phyloP scores from a whole-genome alignment of 2,888 invertebrate species.

The Ypsolopha scabrella region DNA sequence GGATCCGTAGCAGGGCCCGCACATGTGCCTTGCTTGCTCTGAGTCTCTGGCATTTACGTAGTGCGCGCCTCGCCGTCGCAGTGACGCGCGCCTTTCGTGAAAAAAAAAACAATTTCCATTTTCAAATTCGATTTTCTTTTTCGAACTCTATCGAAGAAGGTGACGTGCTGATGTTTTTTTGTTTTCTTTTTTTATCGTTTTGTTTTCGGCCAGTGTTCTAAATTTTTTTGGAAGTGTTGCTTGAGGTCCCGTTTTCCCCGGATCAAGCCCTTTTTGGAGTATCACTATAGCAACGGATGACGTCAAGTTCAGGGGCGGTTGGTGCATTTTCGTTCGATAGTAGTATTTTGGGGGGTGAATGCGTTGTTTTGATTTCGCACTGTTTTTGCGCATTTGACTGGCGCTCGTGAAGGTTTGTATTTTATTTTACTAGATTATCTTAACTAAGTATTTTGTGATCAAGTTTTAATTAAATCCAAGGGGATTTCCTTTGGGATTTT shows the following conservation, averaged over 20 bases:
- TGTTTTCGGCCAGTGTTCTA: conserved; percentile 10
- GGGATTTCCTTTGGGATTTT: no score
- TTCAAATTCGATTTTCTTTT: conserved; percentile 16
- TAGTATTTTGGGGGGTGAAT: not conserved
- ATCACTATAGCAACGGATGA: conserved; percentile 59
- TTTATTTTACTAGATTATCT: not conserved
- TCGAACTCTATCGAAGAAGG: conserved; percentile 21
- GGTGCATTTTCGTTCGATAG: conserved; percentile 64
- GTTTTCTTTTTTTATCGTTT: conserved; percentile 8
- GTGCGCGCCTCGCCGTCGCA: conserved; percentile 58
- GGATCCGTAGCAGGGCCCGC: conserved; percentile 44
- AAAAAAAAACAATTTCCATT: conserved; percentile 9
- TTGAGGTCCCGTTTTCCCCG: conserved; percentile 30
- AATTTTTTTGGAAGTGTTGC: conserved; percentile 13
- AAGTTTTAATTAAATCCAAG: no score
- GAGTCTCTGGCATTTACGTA: conserved; percentile 69
- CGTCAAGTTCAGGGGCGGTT: conserved; percentile 66
- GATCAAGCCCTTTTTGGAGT: conserved; percentile 19
- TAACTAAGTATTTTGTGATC: not conserved
- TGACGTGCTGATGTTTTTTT: conserved; percentile 19
- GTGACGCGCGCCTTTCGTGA: conserved; percentile 36
- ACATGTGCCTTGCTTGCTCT: conserved; percentile 60
- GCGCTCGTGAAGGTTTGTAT: not conserved
- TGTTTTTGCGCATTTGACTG: not conserved
- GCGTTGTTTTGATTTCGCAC: not conserved